A percentile compares a stretch with the other conserved stretches of the same genome.
Conservation (phyloP, 2,113 vertebrate genomes). For the Corvus moneduloides region DNA sequence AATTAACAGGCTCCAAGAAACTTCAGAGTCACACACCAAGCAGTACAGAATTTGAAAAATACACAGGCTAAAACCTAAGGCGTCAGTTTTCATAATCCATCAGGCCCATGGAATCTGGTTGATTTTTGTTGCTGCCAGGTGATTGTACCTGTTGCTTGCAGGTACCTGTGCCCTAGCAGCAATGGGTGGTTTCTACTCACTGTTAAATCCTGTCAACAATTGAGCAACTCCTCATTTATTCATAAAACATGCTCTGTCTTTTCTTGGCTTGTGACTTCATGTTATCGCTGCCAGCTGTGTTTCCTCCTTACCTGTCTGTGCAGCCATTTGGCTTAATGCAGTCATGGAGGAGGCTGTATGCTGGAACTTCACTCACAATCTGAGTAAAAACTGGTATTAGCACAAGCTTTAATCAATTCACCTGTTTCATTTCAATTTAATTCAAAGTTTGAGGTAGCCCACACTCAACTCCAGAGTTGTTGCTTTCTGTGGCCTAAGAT, state of each 20-base stretch:
- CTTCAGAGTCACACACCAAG: no score
- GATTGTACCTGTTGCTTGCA: background rate
- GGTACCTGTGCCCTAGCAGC: background rate
- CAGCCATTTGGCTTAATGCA: background rate
- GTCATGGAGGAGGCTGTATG: background rate
- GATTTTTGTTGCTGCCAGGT: background rate
- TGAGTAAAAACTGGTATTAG: background rate
- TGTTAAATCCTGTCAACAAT: background rate
- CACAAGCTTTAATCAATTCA: background rate
- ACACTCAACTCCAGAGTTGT: background rate
- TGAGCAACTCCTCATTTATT: background rate
- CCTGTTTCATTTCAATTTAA: background rate
- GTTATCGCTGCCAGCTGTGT: rapidly evolving
- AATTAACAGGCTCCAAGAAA: no score
- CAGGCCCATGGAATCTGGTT: background rate
- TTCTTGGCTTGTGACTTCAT: background rate
- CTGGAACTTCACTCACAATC: background rate
- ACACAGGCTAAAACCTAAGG: no score
- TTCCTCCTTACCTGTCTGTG: background rate
- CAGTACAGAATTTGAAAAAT: no score
- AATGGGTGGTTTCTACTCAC: background rate
- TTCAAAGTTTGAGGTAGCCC: background rate
- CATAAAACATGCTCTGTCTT: background rate
- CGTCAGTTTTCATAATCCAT: background rate
- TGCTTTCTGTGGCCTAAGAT: background rate